Percentiles rank a stretch among this genome's conserved stretches.
Conservation (phyloP, 2,888 invertebrate genomes). For the Synergus umbraculus region DNA sequence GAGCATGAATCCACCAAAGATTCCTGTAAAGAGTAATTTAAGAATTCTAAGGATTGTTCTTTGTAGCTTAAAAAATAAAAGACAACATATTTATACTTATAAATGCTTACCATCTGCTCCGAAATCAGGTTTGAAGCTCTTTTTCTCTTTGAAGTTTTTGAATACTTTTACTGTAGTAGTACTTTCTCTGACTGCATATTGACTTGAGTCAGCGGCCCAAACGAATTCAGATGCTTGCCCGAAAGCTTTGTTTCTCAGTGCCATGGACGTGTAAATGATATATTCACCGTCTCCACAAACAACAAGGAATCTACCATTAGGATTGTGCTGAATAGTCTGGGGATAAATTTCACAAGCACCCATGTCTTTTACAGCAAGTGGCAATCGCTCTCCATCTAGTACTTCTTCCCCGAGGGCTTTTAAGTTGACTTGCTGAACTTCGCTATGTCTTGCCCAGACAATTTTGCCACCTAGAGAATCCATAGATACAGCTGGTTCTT, state of each 20-base stretch:
- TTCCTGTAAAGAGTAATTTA: constrained; percentile 79
- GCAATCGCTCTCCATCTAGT: constrained; percentile 80
- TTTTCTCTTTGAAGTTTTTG: constrained; percentile 98
- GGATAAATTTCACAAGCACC: constrained; percentile 99
- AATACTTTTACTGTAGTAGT: constrained; percentile 95
- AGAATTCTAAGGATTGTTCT: neutral
- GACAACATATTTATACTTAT: neutral
- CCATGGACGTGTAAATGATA: constrained; percentile 99
- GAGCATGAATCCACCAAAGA: constrained; percentile 93
- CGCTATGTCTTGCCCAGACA: constrained; percentile 99
- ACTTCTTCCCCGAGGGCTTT: constrained; percentile 89
- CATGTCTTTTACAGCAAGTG: constrained; percentile 98
- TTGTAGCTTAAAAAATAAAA: neutral
- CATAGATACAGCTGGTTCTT: constrained; percentile 99
- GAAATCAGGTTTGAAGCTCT: constrained; percentile 96
- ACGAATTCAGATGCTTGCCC: constrained; percentile 99
- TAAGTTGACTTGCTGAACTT: constrained; percentile 97
- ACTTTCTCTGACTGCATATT: constrained; percentile 93
- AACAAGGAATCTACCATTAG: constrained; percentile 95
- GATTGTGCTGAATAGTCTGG: constrained; percentile 98
- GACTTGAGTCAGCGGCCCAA: constrained; percentile 98
- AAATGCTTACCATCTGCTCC: constrained; percentile 89
- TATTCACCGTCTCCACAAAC: constrained; percentile 99
- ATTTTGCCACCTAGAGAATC: constrained; percentile 99
- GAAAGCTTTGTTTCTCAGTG: constrained; percentile 98